Conservation (phyloP, 1,140 invertebrate genomes). For the Lepidostoma basale region DNA sequence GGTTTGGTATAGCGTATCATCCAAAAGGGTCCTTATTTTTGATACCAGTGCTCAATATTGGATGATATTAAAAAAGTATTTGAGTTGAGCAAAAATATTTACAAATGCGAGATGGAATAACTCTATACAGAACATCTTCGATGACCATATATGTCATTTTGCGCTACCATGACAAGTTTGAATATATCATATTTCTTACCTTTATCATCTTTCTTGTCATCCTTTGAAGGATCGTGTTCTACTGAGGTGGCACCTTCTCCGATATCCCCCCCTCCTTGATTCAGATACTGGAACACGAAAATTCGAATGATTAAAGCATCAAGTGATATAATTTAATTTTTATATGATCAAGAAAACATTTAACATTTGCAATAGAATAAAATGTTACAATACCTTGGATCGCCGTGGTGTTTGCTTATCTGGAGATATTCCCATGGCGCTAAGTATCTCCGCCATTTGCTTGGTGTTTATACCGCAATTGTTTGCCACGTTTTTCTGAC, state of each 20-base stretch:
- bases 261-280: conserved; percentile 54
- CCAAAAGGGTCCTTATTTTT: too few species aligned
- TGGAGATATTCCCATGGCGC: conserved; percentile 88
- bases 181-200: conserved; percentile 42
- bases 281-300: conserved; percentile 52
- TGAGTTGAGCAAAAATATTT: too few species aligned
- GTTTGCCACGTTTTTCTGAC: conserved; percentile 98
- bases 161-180: not conserved
- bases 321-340: too few species aligned
- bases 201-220: conserved; percentile 54
- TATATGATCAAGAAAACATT: too few species aligned
- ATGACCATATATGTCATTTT: too few species aligned
- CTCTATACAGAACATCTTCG: too few species aligned
- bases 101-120: too few species aligned
- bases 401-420: conserved; percentile 79
- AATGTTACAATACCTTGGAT: conserved; percentile 62
- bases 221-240: conserved; percentile 49
- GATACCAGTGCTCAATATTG: too few species aligned
- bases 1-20: too few species aligned
- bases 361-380: too few species aligned
- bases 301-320: conserved; percentile 6
- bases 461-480: conserved; percentile 99
- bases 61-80: too few species aligned
- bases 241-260: conserved; percentile 53
- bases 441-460: conserved; percentile 91